Evolutionary conservation across 1,140 invertebrate genomes (phyloP).

Genomic region (Drosophila lowei): DNA sequence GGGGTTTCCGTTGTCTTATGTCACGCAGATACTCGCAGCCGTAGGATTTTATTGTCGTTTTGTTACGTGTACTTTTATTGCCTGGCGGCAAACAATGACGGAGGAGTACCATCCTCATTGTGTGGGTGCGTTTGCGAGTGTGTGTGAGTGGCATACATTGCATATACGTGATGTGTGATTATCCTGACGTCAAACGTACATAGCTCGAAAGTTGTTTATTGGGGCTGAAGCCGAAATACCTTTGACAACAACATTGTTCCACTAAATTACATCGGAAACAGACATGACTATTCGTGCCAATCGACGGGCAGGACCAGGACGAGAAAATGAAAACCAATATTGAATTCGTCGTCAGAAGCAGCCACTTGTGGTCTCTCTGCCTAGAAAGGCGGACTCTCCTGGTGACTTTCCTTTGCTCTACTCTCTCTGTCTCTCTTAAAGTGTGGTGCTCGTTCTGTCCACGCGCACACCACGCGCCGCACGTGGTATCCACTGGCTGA

Average conservation of each 20-base stretch:
- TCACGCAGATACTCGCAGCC: constrained; percentile 63
- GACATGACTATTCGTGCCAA: constrained; percentile 19
- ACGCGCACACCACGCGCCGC: constrained; percentile 27
- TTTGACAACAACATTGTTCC: constrained; percentile 51
- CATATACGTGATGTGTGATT: constrained; percentile 75
- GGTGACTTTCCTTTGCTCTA: constrained; percentile 30
- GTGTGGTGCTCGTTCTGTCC: background rate
- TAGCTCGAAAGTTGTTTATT: constrained; percentile 35
- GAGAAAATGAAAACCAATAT: constrained; percentile 56
- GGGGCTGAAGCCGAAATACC: constrained; percentile 34
- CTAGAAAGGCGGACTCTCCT: constrained; percentile 15
- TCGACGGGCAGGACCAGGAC: constrained; percentile 16
- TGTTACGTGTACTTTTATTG: constrained; percentile 79
- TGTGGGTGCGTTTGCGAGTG: background rate
- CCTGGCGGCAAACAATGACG: constrained; percentile 45
- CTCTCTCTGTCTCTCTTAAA: background rate
- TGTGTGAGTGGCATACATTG: constrained; percentile 36
- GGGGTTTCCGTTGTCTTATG: constrained; percentile 67
- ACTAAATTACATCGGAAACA: constrained; percentile 35
- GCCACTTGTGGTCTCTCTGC: constrained; percentile 6
- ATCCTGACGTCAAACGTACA: constrained; percentile 58
- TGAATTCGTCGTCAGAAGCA: constrained; percentile 37
- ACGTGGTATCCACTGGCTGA: constrained; percentile 75
- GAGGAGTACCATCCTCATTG: constrained; percentile 7
- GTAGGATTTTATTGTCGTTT: constrained; percentile 77